A percentile compares a stretch with the other conserved stretches of the same genome.
These are phyloP conservation scores for Cottus gobio DNA, from an alignment of 2,113 vertebrate genomes.

Conservation along the genomic window DNA sequence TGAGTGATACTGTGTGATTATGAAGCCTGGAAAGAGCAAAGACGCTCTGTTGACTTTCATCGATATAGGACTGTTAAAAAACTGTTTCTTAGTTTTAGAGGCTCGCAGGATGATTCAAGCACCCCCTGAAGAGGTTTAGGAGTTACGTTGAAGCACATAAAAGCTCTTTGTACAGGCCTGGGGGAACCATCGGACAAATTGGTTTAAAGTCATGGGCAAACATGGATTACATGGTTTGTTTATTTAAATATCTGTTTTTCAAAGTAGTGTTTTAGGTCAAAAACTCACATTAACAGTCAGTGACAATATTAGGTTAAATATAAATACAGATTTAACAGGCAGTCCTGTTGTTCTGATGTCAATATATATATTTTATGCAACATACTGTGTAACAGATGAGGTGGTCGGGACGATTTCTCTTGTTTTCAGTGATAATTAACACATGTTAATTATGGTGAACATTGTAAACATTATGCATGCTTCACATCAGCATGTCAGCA, in stretches of 20 bases:
- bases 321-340: not conserved
- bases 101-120: conserved; percentile 25
- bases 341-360: not conserved
- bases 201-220: conserved; percentile 17
- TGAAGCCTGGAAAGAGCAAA: conserved; percentile 31
- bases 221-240: not conserved
- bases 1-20: conserved; percentile 52
- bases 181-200: conserved; percentile 21
- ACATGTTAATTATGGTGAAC: not conserved
- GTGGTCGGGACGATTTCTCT: not conserved
- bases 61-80: conserved; percentile 36
- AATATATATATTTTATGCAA: not conserved
- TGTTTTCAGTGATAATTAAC: not conserved
- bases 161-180: conserved; percentile 7
- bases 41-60: conserved; percentile 35
- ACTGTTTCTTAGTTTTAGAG: conserved; percentile 46
- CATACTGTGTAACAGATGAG: not conserved
- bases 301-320: not conserved
- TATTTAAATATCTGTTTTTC: conserved; percentile 17
- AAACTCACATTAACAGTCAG: not conserved
- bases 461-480: not conserved
- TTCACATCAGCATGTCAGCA: not conserved
- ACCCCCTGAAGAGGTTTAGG: conserved; percentile 23
- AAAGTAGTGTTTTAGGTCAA: conserved; percentile 8
- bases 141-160: conserved; percentile 49